Evolutionary conservation across 2,888 invertebrate species (phyloP), one percentile per base, ranked within the genome.

Genomic region (Agrochola lychnidis): DNA sequence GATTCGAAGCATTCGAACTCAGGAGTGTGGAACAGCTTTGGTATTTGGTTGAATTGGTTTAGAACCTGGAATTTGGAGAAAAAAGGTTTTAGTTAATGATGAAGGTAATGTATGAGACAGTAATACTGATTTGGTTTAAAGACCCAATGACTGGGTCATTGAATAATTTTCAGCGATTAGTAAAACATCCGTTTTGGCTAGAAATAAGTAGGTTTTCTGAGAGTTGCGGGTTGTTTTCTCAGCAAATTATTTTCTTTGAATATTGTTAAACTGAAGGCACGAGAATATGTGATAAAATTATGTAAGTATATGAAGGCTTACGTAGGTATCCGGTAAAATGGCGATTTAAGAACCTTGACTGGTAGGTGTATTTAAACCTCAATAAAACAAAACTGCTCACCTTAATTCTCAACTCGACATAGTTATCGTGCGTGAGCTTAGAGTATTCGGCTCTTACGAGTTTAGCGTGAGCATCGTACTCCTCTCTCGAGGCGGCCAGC

Each of bases 401-500:
- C 82, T 78, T 78, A 25, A 78, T 78, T 12, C 62, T n/a, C 42
- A 96, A 87, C 74, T 96, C 94, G 0, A 94, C 93, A 76, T 96
- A 96, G 81, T 91, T 92, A 2, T 89, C 78, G 7, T 92, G 90
- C 14, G 92, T 89, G 42, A 96, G 90, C 71, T 92, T 91, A 7
- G 92, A 89, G 78, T 96, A 96, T 89, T 96, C 96, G 0, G 94
- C 94, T 3, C 96, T 88, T 48, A 96, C 95, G 0, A 94, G 92
- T 78, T 93, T 92, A 30, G 96, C 95, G 79, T 96, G 96, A 0
- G 93, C 93, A 59, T 95, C 95, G 83, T 96, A 96, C 83, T 93
- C 92, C 78, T 93, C 95, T 9, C 91, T 76, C 2, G 92, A 88
- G 0, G 95, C 95, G 0, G 94, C 95, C 73, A 96, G 90, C 76